Evolutionary conservation across 1,140 invertebrate genomes (phyloP), one percentile per base, ranked within the genome.

Genomic region (Yoshiicerus persimilis): DNA sequence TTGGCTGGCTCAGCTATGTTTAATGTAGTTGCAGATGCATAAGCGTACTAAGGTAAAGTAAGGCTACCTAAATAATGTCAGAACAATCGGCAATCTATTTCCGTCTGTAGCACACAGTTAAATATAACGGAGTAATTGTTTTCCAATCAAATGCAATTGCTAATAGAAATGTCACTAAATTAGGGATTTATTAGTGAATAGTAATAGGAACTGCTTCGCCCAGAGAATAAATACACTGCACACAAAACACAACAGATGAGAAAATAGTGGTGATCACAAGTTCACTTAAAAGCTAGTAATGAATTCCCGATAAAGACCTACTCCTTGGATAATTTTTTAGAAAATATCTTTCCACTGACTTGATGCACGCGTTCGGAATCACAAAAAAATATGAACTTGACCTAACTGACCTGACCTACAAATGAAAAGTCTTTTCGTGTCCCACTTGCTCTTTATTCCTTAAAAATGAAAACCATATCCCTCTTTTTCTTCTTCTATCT

Each of bases 361-460:
- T 75, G 75, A 16, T 11, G 41, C n/a, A n/a, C n/a, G n/a, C n/a
- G n/a, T n/a, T 56, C 47, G 13, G 47, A 56, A n/a, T n/a, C n/a
- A n/a, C n/a, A n/a, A n/a, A 56, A 56, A 56, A 80, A 80, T 16
- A 38, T 80, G 75, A 80, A 80, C 75, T 80, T 80, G 75, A 80
- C 75, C 75, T 80, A 32, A n/a, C 47, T 56, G 47, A 56, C 16
- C 34, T 38, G 75, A 80, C 75, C 75, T 80, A 80, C 13, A 80
- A 80, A 36, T n/a, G 3, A 16, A 36, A 36, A 36, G 70, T 34
- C 32, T 77, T 30, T 36, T 20, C 34, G n/a, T 32, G 70, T 34
- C 70, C 70, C 70, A 77, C 70, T 77, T 77, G 32, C n/a, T 25
- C 34, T 36, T 80, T 38, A n/a, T 80, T 38, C 34, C 75, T 80